Evolutionary conservation across 2,797 vertebrate genomes (phyloP), one percentile per base, ranked within the genome.

Genomic region (Triplophysa yarkandensis): DNA sequence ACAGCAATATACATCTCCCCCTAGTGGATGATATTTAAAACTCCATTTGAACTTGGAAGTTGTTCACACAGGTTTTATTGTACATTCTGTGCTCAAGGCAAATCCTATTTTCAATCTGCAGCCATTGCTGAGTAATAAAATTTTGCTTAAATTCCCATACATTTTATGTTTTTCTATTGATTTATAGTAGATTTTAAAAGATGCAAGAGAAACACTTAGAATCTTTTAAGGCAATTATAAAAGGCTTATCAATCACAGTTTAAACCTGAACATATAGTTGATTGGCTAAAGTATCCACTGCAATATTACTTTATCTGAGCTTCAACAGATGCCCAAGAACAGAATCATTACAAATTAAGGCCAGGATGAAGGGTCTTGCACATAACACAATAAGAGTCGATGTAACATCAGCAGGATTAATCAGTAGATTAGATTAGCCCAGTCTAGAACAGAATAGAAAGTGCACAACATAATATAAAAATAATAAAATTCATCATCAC

Each of bases 281-380:
- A 46, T 1, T 39, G 48, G 8, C 21, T 54, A 27, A 17, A 54
- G 48, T 7, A 27, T 25, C 16, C 25, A 25, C 16, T 36, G 5
- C 16, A 68, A 50, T 19, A 11, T 2, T 57, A 36, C 67, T 88
- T 89, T 87, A 85, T 83, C 44, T 84, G 79, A 61, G 74, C 78
- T 87, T 86, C 86, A 88, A 85, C 88, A 85, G 84, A 85, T 6
- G 60, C 55, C 77, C 68, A 76, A 83, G 86, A 88, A 85, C 83
- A 86, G 89, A 88, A 84, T 88, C 87, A 88, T 83, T 82, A 82
- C 83, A 77, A 88, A 90, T 92, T 90, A 91, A 88, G 89, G 90
- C 87, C 87, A 90, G 78, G 34, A 74, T 78, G 68, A 25, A 57
- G 52, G 16, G 44, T 66, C 21, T 30, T 16, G 17, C 43, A 6